A percentile compares a stretch with the other conserved stretches of the same genome.
Conservation (phyloP, 2,888 invertebrate genomes). For the Parnassius orleans region DNA sequence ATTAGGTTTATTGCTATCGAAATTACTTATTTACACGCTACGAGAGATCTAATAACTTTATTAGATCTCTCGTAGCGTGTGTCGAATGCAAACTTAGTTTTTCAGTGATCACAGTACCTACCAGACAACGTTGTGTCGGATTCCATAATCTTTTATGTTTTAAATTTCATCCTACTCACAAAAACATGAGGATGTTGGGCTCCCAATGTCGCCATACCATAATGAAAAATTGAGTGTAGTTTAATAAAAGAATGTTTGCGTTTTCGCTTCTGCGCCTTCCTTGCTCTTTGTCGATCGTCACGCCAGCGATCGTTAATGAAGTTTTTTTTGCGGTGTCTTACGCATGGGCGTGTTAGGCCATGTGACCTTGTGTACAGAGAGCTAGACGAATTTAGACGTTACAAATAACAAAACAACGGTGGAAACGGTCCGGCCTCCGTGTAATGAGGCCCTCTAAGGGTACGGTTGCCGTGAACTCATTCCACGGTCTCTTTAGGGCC, state of each 20-base stretch:
- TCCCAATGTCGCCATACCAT: too few species aligned
- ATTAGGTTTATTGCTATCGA: conserved; percentile 7
- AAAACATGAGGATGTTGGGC: too few species aligned
- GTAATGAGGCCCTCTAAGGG: conserved; percentile 51
- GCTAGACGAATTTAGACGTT: conserved; percentile 53
- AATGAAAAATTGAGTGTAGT: too few species aligned
- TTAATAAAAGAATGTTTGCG: not conserved
- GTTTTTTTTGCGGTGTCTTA: conserved; percentile 63
- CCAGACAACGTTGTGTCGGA: too few species aligned
- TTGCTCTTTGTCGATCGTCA: conserved; percentile 57
- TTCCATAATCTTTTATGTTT: too few species aligned
- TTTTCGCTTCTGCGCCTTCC: conserved; percentile 5
- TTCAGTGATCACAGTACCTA: not conserved
- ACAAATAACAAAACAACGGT: conserved; percentile 38
- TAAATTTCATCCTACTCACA: too few species aligned
- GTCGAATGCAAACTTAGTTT: conserved; percentile 12
- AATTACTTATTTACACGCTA: too few species aligned
- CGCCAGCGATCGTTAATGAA: conserved; percentile 61
- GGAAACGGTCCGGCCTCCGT: conserved; percentile 27
- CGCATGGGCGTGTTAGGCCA: conserved; percentile 56
- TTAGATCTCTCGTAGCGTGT: conserved; percentile 1
- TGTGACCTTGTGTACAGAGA: conserved; percentile 53
- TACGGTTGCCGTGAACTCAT: not conserved
- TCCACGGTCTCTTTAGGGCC: not conserved
- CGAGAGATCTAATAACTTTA: too few species aligned